These are phyloP conservation scores for Centrocercus urophasianus DNA, from an alignment of 2,113 vertebrate species.

Conservation along the genomic window DNA sequence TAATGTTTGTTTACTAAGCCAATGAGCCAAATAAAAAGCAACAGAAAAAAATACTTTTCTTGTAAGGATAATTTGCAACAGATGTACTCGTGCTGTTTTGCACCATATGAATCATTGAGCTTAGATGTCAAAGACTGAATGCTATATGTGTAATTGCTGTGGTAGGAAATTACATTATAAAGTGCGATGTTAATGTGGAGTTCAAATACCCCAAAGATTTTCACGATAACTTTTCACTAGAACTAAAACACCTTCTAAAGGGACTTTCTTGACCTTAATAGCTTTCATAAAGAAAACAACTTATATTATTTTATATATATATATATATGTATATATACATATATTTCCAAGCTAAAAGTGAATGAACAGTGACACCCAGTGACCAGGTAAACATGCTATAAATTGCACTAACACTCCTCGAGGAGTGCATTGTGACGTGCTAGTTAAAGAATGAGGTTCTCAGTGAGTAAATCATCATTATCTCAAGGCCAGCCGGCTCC, in stretches of 20 bases:
- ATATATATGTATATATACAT: not conserved
- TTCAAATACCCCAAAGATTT: not conserved
- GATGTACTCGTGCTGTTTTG: not conserved
- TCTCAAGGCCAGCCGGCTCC: not conserved
- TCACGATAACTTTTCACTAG: not conserved
- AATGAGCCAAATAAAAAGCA: not conserved
- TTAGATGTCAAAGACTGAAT: not conserved
- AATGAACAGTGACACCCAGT: conserved; percentile 67
- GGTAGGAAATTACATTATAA: not conserved
- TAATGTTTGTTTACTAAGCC: not conserved
- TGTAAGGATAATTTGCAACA: not conserved
- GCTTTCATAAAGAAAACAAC: not conserved
- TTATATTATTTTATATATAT: not conserved
- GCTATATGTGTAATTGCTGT: rapidly evolving
- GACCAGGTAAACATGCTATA: not conserved
- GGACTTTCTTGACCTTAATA: not conserved
- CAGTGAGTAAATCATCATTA: not conserved
- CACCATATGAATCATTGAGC: not conserved
- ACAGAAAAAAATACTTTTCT: not conserved
- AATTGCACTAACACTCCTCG: not conserved
- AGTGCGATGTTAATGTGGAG: rapidly evolving
- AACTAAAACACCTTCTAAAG: not conserved
- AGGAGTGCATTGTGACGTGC: not conserved
- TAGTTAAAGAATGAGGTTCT: not conserved
- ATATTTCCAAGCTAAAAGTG: not conserved